Percentiles rank a stretch among this genome's conserved stretches.
Conservation (phyloP, 1,140 invertebrate species). For the Sinella curviseta region DNA sequence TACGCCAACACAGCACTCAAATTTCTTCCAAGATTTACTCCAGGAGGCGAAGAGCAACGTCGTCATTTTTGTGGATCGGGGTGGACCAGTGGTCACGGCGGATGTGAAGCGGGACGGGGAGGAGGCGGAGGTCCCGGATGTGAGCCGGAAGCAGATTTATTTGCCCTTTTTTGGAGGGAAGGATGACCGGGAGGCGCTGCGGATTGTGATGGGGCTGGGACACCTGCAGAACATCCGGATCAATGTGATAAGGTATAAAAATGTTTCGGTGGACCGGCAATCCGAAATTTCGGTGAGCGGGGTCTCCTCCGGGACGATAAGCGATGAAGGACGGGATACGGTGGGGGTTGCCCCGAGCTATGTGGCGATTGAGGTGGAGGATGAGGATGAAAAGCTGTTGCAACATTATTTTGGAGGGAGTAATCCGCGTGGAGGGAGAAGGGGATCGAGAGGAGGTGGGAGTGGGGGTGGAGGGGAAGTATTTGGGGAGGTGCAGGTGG, state of each 20-base stretch:
- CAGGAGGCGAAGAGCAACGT: not conserved
- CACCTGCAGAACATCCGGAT: not conserved
- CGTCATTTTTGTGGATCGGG: conserved; percentile 34
- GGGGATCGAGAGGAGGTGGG: too few species aligned
- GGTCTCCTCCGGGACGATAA: not conserved
- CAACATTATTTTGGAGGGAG: not conserved
- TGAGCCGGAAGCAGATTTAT: conserved; percentile 27
- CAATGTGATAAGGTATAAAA: conserved; percentile 33
- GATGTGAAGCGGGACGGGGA: not conserved
- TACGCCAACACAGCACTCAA: conserved; percentile 21
- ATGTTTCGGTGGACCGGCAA: not conserved
- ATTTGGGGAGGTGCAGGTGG: too few species aligned
- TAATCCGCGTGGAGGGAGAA: too few species aligned
- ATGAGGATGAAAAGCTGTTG: conserved; percentile 20
- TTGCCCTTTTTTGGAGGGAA: conserved; percentile 40
- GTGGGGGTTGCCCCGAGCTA: not conserved
- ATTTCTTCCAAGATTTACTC: conserved; percentile 38
- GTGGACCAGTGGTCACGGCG: not conserved
- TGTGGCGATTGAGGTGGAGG: not conserved
- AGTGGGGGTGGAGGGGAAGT: too few species aligned
- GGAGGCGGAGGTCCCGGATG: not conserved
- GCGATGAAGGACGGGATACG: not conserved
- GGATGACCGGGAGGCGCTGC: conserved; percentile 36
- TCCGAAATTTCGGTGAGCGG: not conserved
- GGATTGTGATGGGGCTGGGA: conserved; percentile 17